Evolutionary conservation across 2,888 invertebrate genomes (phyloP).

Genomic region (Branchinecta sandiegonensis): DNA sequence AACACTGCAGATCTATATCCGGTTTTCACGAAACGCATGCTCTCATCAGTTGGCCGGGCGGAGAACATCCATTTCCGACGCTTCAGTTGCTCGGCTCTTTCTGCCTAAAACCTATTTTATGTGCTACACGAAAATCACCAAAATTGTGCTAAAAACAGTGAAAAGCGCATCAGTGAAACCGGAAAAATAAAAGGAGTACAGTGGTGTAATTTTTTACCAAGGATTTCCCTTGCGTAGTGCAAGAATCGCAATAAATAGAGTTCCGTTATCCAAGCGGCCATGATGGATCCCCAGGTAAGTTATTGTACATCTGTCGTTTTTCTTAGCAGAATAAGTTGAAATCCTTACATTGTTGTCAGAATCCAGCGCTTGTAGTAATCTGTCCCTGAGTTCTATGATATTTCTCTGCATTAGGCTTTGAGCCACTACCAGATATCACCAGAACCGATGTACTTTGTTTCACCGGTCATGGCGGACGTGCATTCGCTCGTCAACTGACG

Average conservation of each 20-base stretch:
- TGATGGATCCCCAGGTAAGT: no score
- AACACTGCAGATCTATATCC: constrained; percentile 15
- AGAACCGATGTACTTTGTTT: constrained; percentile 37
- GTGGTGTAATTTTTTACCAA: not conserved
- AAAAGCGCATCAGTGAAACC: not conserved
- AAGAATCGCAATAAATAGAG: not conserved
- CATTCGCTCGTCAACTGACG: constrained; percentile 20
- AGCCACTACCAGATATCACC: constrained; percentile 37
- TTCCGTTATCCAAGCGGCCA: no score
- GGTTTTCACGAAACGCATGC: constrained; percentile 8
- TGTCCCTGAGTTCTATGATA: constrained; percentile 68
- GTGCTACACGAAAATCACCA: not conserved
- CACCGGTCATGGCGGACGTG: constrained; percentile 40
- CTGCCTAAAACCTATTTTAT: constrained; percentile 14
- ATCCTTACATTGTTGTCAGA: constrained; percentile 92
- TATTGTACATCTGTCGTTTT: no score
- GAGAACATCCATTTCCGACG: constrained; percentile 6
- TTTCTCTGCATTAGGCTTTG: constrained; percentile 43
- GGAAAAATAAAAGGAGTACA: not conserved
- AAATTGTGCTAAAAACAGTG: not conserved
- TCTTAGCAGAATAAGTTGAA: constrained; percentile 19
- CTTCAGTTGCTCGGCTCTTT: constrained; percentile 4
- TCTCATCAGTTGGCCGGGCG: constrained; percentile 16
- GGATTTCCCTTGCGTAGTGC: not conserved
- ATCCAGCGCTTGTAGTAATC: constrained; percentile 91